Percentiles rank a stretch among this genome's conserved stretches.
phyloP scores from a whole-genome alignment of 2,113 vertebrate species.

The Nothobranchius furzeri region DNA sequence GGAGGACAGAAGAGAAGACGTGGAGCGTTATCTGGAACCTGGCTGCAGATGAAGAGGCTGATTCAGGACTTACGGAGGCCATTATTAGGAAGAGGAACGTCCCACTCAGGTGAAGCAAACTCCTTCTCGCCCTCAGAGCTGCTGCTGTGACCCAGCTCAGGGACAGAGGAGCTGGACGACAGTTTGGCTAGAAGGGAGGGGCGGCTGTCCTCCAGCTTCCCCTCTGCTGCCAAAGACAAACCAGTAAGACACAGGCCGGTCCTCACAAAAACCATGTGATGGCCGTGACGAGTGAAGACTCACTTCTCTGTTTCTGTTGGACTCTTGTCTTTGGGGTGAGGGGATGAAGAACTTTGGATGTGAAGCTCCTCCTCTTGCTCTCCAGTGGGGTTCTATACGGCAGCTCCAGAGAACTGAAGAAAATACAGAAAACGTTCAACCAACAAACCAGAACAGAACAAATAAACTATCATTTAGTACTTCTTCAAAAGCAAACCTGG shows the following conservation, averaged over 20 bases:
- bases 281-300: conserved; percentile 4
- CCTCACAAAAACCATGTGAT: not conserved
- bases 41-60: accelerated
- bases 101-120: conserved; percentile 94
- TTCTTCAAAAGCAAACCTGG: conserved; percentile 78
- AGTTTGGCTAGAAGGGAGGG: conserved; percentile 84
- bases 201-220: conserved; percentile 85
- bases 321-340: conserved; percentile 87
- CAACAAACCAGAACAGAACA: not conserved
- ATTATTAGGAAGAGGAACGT: conserved; percentile 86
- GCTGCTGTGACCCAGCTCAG: conserved; percentile 91
- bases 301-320: conserved; percentile 72
- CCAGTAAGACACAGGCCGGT: not conserved
- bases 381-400: conserved; percentile 87
- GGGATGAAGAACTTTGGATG: conserved; percentile 84
- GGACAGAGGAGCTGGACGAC: conserved; percentile 80
- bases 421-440: conserved; percentile 14
- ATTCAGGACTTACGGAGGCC: conserved; percentile 83
- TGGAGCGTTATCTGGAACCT: not conserved
- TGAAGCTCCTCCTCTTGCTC: conserved; percentile 90
- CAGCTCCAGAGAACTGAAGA: conserved; percentile 88
- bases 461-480: not conserved
- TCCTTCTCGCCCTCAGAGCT: conserved; percentile 98
- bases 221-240: conserved; percentile 43
- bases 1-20: not conserved